Base-by-base conservation (phyloP, 1,140 invertebrate genomes). In the Mizuhopecten yessoensis region DNA sequence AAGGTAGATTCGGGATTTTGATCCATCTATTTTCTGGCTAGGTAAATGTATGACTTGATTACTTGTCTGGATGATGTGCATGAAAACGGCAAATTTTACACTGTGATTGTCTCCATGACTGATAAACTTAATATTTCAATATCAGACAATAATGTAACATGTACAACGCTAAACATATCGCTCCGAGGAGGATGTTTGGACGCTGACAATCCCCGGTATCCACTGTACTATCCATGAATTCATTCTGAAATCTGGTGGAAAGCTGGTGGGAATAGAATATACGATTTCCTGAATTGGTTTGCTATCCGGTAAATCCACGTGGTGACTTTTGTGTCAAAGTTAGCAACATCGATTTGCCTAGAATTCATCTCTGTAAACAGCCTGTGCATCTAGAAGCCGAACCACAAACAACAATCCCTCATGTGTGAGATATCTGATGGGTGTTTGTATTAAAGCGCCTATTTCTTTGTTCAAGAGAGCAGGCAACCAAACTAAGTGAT, bases 221-320 rank as follows among this genome's bases (percentile, higher is more conserved):
- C 42, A 9, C 17, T 75, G 57, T 75, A 29, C 57, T n/a, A 23
- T 29, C 23, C n/a, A 75, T 75, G 23, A 29, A 17, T 29, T 75
- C 23, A 29, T 75, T 75, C 23, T 3, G 57, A 75, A 75, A 75
- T 75, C 23, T n/a, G 23, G 3, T 75, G n/a, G 15, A 9, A 29
- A 29, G 23, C 57, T 29, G 11, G 57, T 29, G 57, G 57, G 57
- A 75, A 75, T 75, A 75, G 23, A n/a, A 75, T 75, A 75, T 75
- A 75, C 57, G 29, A 75, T 75, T 75, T 75, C n/a, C 57, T 75
- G 57, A 75, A 75, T 75, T 75, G 57, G 57, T 75, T 75, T 75
- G 57, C 29, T 75, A 75, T 75, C 57, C 57, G 2, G 57, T 29
- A 29, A 75, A 75, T 5, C 23, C 57, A 75, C 17, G 57, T 75